Evolutionary conservation across 2,888 invertebrate genomes (phyloP), one percentile per base, ranked within the genome.

Genomic region (Phania funesta): DNA sequence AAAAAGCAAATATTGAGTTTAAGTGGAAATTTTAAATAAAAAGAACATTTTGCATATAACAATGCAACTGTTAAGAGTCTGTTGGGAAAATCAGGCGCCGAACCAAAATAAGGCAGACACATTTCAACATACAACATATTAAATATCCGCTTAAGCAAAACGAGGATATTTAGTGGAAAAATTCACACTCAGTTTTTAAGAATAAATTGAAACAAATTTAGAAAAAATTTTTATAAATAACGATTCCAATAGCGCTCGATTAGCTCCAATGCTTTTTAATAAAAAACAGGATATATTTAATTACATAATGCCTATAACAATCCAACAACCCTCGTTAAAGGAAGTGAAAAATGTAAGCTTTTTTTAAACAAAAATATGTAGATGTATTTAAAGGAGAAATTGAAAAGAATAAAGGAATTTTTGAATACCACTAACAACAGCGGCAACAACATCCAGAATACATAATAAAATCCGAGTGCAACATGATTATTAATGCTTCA

Each of bases 401-500:
- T 65, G 58, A 50, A 71, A 65, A 62, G 41, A 68, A 60, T 67
- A 71, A 44, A 32, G 8, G 54, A 65, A 70, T 52, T 54, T 48
- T 16, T 24, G 38, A 65, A 58, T 18, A 65, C 22, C 52, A 64
- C 24, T 18, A 74, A 38, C 26, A 48, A n/a, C 41, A 68, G 18
- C 22, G 54, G 11, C 35, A 32, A 5, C 41, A 62, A 46, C 29
- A 44, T 52, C n/a, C 20, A 29, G 58, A 73, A 56, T 50, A 56
- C 18, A 74, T 52, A 74, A 62, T 68, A 64, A 75, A 75, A 46
- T 82, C 74, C 82, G 56, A 78, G 52, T 60, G 74, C 74, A 75
- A 82, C 82, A 78, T 78, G 65, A 82, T 78, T 82, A 78, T 82
- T 75, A 82, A 82, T 78, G 82, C 78, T 78, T 75, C 70, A 82